Conservation (phyloP, 92 coral and sea anemone genomes). For the Micromussa lordhowensis region DNA sequence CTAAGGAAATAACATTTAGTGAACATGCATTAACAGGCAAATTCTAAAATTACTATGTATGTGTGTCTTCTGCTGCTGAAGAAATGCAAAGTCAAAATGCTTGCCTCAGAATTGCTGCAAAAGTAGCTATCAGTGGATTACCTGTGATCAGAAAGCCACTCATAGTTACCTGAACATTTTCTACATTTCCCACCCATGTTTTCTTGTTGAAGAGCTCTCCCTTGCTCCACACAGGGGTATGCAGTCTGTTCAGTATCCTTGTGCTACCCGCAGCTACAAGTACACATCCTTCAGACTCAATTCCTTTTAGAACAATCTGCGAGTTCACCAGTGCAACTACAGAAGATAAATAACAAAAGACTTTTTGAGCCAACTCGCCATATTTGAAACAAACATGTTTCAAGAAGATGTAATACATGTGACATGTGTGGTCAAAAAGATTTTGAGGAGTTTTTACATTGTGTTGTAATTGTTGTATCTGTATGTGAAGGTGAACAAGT, state of each 20-base stretch:
- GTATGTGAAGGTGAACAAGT: too few species aligned
- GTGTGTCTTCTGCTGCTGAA: not conserved
- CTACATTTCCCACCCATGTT: conserved; percentile 97
- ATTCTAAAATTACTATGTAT: not conserved
- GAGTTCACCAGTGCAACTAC: conserved; percentile 96
- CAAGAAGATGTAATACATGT: too few species aligned
- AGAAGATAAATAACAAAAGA: not conserved
- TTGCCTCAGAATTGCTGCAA: not conserved
- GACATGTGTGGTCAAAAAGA: too few species aligned
- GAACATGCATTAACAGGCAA: not conserved
- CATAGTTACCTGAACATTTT: conserved; percentile 83
- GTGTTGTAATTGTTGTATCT: too few species aligned
- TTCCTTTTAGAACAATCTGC: conserved; percentile 93
- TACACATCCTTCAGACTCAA: conserved; percentile 91
- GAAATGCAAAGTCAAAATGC: not conserved
- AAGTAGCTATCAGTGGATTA: not conserved
- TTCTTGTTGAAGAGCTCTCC: conserved; percentile 94
- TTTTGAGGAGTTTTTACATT: too few species aligned
- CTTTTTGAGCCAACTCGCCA: too few species aligned
- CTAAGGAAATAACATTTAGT: not conserved
- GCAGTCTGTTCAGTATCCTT: conserved; percentile 87
- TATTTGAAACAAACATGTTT: too few species aligned
- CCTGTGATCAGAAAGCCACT: not conserved
- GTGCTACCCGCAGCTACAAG: conserved; percentile 95
- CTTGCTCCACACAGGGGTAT: conserved; percentile 92